phyloP scores from a whole-genome alignment of 1,140 invertebrate genomes.

The Conus ventricosus region DNA sequence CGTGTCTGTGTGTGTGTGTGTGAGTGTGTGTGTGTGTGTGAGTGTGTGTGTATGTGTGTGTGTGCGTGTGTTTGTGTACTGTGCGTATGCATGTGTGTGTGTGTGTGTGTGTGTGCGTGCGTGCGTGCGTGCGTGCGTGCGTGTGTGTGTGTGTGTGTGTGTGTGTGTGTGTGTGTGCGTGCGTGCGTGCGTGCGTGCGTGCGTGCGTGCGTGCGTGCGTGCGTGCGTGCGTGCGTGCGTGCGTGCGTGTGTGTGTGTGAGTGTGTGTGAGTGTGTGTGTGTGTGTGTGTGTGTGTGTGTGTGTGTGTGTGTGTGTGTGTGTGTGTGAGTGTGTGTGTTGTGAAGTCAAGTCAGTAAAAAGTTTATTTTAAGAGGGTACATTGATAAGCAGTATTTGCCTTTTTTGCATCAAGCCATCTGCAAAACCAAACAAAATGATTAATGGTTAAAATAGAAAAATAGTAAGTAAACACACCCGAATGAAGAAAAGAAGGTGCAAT shows the following conservation, averaged over 20 bases:
- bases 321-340: not conserved
- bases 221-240: not conserved
- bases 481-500: too few species aligned
- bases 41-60: not conserved
- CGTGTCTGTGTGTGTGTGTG: not conserved
- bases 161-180: not conserved
- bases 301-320: not conserved
- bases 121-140: not conserved
- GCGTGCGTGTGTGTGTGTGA: not conserved
- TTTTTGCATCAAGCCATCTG: too few species aligned
- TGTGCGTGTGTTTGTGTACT: not conserved
- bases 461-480: too few species aligned
- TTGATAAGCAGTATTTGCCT: too few species aligned
- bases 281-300: not conserved
- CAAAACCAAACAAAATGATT: too few species aligned
- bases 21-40: conserved; percentile 5
- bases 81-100: not conserved
- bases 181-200: not conserved
- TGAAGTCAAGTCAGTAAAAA: too few species aligned
- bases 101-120: not conserved
- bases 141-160: conserved; percentile 6
- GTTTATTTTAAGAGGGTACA: too few species aligned
- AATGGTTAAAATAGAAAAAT: too few species aligned
- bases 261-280: not conserved
- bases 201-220: not conserved